Conservation (phyloP, 2,797 vertebrate genomes). For the Morelia viridis region DNA sequence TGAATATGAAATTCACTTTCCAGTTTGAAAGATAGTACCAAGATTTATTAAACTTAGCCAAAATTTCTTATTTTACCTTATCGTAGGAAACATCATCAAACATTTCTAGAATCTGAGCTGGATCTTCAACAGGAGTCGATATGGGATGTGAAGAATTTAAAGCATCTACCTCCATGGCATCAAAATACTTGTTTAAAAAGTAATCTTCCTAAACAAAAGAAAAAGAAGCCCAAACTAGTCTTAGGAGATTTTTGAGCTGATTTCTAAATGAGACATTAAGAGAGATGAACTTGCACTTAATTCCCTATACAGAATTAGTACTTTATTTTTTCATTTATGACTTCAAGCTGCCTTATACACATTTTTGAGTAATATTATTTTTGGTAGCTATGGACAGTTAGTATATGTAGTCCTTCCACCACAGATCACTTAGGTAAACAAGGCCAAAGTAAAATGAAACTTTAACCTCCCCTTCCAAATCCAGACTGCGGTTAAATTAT, state of each 20-base stretch:
- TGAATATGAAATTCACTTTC: background rate
- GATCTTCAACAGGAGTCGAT: conserved; percentile 85
- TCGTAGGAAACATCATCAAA: conserved; percentile 92
- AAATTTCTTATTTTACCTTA: conserved; percentile 77
- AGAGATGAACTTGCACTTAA: background rate
- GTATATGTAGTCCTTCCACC: background rate
- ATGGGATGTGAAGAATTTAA: conserved; percentile 90
- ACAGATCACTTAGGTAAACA: background rate
- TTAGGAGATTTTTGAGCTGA: background rate
- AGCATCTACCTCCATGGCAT: conserved; percentile 88
- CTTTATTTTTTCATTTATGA: background rate
- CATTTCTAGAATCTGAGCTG: conserved; percentile 90
- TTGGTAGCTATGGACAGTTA: background rate
- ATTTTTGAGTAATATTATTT: background rate
- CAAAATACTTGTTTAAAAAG: conserved; percentile 86
- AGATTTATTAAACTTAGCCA: background rate
- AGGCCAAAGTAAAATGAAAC: background rate
- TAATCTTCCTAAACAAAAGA: conserved; percentile 78
- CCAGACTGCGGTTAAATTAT: background rate
- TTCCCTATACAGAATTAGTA: background rate
- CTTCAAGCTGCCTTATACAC: background rate
- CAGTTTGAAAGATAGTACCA: background rate
- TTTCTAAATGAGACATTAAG: background rate
- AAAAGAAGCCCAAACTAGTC: background rate
- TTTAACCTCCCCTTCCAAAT: background rate